Evolutionary conservation across 2,113 vertebrate genomes (phyloP).

Genomic region (Ivindomyrus marchei): DNA sequence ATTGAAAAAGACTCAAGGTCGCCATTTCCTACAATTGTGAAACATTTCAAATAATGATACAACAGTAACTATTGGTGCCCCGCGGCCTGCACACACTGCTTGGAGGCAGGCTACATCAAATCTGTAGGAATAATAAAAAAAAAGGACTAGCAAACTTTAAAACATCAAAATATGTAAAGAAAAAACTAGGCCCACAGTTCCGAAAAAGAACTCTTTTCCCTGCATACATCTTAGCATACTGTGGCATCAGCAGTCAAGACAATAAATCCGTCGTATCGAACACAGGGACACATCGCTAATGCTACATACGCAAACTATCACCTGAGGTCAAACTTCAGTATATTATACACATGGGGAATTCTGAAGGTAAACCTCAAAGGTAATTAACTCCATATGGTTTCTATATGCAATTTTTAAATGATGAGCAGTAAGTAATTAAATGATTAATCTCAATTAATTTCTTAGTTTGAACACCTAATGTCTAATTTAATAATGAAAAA

Average conservation of each 20-base stretch:
- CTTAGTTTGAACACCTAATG: constrained; percentile 23
- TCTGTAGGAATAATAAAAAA: neutral
- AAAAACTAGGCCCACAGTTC: neutral
- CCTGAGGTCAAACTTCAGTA: constrained; percentile 28
- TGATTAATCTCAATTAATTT: constrained; percentile 28
- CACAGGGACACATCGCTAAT: neutral
- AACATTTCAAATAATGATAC: neutral
- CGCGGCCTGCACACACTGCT: neutral
- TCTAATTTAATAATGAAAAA: constrained; percentile 32
- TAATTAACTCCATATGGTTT: constrained; percentile 54
- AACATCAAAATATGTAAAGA: neutral
- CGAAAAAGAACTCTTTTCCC: neutral
- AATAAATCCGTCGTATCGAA: neutral
- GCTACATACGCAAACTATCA: constrained; percentile 13
- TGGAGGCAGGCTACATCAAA: neutral
- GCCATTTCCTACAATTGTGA: neutral
- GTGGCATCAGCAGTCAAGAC: neutral
- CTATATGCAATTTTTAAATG: constrained; percentile 48
- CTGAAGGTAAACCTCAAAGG: constrained; percentile 45
- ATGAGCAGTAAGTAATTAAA: constrained; percentile 36
- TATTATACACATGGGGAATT: constrained; percentile 43
- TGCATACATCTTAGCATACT: neutral
- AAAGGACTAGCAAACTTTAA: neutral
- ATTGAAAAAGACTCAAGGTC: neutral
- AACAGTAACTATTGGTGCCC: neutral